A percentile compares a stretch with the other conserved stretches of the same genome.
Evolutionary conservation across 2,888 invertebrate genomes (phyloP).

Genomic region (Yponomeuta evonymella): DNA sequence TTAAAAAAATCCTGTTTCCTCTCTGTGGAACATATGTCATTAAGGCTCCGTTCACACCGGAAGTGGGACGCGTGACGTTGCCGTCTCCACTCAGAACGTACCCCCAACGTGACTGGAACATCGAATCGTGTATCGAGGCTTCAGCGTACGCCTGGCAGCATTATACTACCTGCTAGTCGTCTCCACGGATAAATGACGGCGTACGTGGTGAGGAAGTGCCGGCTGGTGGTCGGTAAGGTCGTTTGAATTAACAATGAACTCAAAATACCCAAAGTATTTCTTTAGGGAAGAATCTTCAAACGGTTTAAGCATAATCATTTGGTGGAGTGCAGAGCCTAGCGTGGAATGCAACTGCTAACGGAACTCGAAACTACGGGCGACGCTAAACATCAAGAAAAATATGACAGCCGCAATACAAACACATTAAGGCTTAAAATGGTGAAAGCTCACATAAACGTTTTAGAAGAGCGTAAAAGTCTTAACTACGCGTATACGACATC

Average conservation of each 20-base stretch:
- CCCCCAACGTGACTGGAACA: constrained; percentile 55
- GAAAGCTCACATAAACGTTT: constrained; percentile 31
- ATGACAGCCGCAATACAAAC: constrained; percentile 30
- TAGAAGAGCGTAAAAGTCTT: constrained; percentile 33
- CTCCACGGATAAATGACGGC: constrained; percentile 31
- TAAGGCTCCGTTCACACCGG: constrained; percentile 50
- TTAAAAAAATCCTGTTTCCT: constrained; percentile 26
- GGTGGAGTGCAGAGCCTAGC: neutral
- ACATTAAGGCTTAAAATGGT: constrained; percentile 26
- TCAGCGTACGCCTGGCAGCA: constrained; percentile 22
- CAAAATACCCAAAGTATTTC: no score
- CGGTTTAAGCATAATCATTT: neutral
- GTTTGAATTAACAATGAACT: neutral
- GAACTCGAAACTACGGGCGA: constrained; percentile 15
- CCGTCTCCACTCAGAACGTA: constrained; percentile 39
- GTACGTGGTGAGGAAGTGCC: constrained; percentile 33
- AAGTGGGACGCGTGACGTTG: constrained; percentile 64
- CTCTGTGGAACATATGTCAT: constrained; percentile 26
- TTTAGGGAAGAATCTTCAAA: no score
- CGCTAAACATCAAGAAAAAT: constrained; percentile 34
- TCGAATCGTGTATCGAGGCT: constrained; percentile 31
- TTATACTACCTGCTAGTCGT: constrained; percentile 17
- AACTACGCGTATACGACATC: constrained; percentile 23
- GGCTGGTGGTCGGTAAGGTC: constrained; percentile 21
- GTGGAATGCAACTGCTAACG: neutral